phyloP scores from a whole-genome alignment of 2,888 invertebrate species.

The Limnephilus marmoratus region DNA sequence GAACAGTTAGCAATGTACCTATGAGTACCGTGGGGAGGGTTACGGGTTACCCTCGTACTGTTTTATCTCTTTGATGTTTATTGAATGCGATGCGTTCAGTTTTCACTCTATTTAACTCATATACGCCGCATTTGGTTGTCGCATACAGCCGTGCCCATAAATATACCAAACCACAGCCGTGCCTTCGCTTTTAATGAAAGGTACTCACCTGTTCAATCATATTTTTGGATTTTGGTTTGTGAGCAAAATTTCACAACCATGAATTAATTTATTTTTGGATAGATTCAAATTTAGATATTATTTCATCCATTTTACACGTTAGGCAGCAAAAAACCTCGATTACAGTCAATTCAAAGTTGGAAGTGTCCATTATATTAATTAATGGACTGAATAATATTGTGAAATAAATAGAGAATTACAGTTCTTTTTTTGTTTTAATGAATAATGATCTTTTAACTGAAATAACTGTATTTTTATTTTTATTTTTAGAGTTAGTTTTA shows the following conservation, averaged over 20 bases:
- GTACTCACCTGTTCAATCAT: background rate
- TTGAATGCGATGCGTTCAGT: constrained; percentile 61
- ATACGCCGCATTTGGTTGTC: constrained; percentile 49
- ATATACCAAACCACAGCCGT: no score
- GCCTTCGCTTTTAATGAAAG: background rate
- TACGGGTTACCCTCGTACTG: background rate
- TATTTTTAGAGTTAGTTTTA: no score
- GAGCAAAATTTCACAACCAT: background rate
- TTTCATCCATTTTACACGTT: background rate
- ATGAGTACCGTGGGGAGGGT: background rate
- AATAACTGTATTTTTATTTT: no score
- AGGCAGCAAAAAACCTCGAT: no score
- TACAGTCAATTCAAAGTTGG: no score
- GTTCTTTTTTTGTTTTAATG: no score
- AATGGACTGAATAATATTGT: no score
- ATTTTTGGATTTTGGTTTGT: background rate
- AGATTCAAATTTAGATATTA: background rate
- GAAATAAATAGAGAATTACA: no score
- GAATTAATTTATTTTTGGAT: background rate
- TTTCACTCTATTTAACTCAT: constrained; percentile 65
- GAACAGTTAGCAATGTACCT: background rate
- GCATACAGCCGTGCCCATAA: constrained; percentile 20
- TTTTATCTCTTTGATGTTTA: constrained; percentile 63
- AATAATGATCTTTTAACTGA: no score
- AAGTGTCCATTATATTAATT: no score